Conservation (phyloP, 2,888 invertebrate species). For the Leucophenga montana region DNA sequence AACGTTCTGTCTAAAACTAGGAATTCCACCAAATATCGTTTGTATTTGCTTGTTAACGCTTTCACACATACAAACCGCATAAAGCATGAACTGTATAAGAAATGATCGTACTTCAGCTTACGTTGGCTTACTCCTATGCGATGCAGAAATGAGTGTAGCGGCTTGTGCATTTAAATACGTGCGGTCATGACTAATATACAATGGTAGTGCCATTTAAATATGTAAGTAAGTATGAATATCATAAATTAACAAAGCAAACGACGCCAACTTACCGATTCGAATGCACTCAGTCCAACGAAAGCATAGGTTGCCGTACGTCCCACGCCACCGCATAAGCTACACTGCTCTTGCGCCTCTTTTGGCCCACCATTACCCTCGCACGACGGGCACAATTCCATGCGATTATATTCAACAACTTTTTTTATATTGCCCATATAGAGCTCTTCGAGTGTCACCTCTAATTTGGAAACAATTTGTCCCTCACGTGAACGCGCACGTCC, state of each 20-base stretch:
- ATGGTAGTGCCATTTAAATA: too few relatives aligned
- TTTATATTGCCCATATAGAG: slow-evolving; percentile 91
- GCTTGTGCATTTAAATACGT: too few relatives aligned
- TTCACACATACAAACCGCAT: too few relatives aligned
- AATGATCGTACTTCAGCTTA: too few relatives aligned
- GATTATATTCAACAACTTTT: slow-evolving; percentile 63
- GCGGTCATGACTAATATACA: too few relatives aligned
- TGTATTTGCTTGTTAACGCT: too few relatives aligned
- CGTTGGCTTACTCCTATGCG: too few relatives aligned
- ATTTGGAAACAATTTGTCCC: slow-evolving; percentile 85
- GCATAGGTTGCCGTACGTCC: slow-evolving; percentile 70
- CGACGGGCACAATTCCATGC: slow-evolving; percentile 62
- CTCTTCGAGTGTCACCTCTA: slow-evolving; percentile 91
- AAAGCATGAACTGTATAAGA: too few relatives aligned
- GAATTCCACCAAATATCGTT: too few relatives aligned
- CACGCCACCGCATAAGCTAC: slow-evolving; percentile 59
- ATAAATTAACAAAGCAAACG: neutral
- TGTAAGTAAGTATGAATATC: neutral
- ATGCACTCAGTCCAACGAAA: slow-evolving; percentile 72
- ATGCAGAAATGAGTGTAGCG: too few relatives aligned
- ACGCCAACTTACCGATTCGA: slow-evolving; percentile 76
- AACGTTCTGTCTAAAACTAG: too few relatives aligned
- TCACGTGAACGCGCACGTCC: slow-evolving; percentile 74
- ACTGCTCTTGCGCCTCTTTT: slow-evolving; percentile 52
- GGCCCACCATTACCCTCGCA: slow-evolving; percentile 70